Base-by-base conservation (phyloP, 1,140 invertebrate genomes). In the Rhyzopertha dominica region DNA sequence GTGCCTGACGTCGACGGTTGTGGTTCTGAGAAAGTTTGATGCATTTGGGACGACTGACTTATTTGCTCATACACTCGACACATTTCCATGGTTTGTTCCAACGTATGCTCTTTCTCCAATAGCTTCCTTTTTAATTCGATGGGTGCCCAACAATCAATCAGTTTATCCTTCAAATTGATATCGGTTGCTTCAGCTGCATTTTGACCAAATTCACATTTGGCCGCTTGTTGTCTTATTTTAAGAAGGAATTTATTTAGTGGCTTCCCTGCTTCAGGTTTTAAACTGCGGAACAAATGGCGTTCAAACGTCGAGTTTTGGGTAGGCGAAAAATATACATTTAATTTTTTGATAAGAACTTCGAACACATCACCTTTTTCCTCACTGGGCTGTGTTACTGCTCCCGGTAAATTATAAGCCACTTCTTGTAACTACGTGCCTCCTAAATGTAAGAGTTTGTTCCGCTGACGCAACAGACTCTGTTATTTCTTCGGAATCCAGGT, bases 361-460 rank as follows among this genome's bases (percentile, higher is more conserved):
- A 50, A 53, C 13, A 53, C 42, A 37, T 56, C 35, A 30, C 40
- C 42, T 8, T 51, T 28, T 40, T n/a, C 22, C 24, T 38, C 43
- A 45, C 41, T 31, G 28, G 45, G 38, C 8, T 19, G 12, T 39
- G 22, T 32, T 29, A 54, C 47, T 9, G 54, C 61, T 4, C 31
- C 44, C 12, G 57, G 53, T 9, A 65, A 41, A 1, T 49, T 34
- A 47, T 54, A 65, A 25, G 53, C 59, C 22, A 61, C 43, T 25
- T 65, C 55, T 41, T 65, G 61, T 12, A 64, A 34, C 20, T 62
- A 53, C 1, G 51, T 20, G 8, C 62, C 61, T 0, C 58, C 61
- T 3, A 44, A 31, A 35, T 58, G 54, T 19, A 61, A 35, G 19
- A 62, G 31, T 35, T 55, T 60, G 31, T 54, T 55, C 50, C 58